Base-by-base conservation (phyloP, 2,888 invertebrate species). In the Pyrgus malvae region DNA sequence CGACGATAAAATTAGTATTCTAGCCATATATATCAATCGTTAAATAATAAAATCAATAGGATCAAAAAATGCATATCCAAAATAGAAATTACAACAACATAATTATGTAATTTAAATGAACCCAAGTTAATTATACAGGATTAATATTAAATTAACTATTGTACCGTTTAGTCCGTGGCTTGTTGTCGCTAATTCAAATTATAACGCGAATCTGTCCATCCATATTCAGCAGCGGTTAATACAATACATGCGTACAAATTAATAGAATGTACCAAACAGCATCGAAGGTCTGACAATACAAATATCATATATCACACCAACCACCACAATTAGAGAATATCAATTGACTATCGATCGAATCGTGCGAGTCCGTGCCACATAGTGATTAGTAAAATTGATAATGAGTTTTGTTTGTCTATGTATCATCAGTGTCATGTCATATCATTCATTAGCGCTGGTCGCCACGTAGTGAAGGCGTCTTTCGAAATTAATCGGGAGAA, bases 201-300 rank as follows among this genome's bases (percentile, higher is more conserved):
- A 53, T 45, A 31, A 45, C 45, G 40, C 8, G 23, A 16, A 38
- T 53, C 45, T 31, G 16, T 45, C 29, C 37, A 44, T 44, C 12
- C 38, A 45, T 46, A 46, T 40, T 46, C 21, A 53, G n/a, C 9
- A 21, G 27, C 16, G 5, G 19, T 41, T 45, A 53, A 38, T 14
- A 53, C 40, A 53, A 53, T 40, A 46, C 16, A 44, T 17, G 29
- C 2, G 14, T 29, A 53, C 45, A 53, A 53, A 53, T 53, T 53
- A 46, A 53, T 40, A 46, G 29, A 38, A 53, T 31, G 38, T 45
- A 38, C 29, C 27, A 45, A 53, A 45, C 53, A 45, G 35, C 31
- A 38, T 31, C 14, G 29, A 23, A 44, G 35, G 44, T 17, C 44
- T 37, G 45, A 44, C 51, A 29, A 53, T 29, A 19, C 37, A 29